phyloP scores from a whole-genome alignment of 1,140 invertebrate genomes.

The Lepidostoma basale region DNA sequence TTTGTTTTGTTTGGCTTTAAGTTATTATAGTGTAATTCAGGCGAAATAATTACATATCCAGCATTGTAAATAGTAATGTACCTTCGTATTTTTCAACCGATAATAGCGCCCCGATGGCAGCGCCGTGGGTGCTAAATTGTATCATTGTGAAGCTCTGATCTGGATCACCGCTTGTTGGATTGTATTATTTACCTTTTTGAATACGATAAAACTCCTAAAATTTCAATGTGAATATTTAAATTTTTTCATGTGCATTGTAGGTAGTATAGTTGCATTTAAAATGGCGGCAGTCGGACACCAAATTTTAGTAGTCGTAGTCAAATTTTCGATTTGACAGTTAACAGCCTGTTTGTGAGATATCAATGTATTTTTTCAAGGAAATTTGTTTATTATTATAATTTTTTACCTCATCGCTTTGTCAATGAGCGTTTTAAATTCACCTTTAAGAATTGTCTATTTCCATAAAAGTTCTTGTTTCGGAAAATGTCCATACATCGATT shows the following conservation, averaged over 20 bases:
- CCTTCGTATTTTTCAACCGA: neutral
- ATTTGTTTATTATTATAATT: too few species aligned
- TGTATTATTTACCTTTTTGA: constrained; percentile 12
- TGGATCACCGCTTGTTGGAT: constrained; percentile 5
- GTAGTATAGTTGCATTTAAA: neutral
- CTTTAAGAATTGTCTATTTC: too few species aligned
- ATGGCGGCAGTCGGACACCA: neutral
- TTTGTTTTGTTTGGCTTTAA: too few species aligned
- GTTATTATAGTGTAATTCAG: too few species aligned
- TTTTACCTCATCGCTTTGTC: too few species aligned
- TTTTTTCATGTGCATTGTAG: neutral
- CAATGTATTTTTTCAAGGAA: too few species aligned
- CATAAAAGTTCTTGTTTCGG: too few species aligned
- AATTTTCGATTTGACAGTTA: neutral
- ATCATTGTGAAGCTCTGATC: neutral
- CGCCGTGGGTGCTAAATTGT: constrained; percentile 8
- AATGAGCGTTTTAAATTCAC: too few species aligned
- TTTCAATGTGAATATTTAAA: neutral
- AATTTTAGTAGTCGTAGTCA: neutral
- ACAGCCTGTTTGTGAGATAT: neutral
- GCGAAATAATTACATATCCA: too few species aligned
- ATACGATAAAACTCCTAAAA: neutral
- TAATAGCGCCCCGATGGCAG: constrained; percentile 1
- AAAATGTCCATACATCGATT: too few species aligned
- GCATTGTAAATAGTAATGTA: too few species aligned